These are phyloP conservation scores for Ceriagrion tenellum DNA, from an alignment of 2,888 invertebrate genomes.

Conservation along the genomic window DNA sequence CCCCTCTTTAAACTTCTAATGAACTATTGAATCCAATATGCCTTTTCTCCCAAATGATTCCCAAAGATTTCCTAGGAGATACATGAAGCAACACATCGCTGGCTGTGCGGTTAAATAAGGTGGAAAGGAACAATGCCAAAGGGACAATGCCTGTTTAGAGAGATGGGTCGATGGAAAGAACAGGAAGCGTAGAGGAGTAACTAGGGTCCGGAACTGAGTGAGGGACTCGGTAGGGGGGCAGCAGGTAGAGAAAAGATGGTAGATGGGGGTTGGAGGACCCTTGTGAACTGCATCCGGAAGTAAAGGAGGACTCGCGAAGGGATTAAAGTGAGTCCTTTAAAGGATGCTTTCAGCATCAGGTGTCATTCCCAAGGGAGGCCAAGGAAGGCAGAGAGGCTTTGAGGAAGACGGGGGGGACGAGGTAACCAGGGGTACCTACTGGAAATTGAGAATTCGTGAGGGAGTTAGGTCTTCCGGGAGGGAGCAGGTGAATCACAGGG, in stretches of 20 bases:
- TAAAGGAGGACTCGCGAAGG: constrained; percentile 25
- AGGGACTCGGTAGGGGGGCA: background rate
- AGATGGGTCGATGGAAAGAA: background rate
- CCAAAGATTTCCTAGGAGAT: no score
- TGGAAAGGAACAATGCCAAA: no score
- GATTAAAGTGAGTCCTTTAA: constrained; percentile 57
- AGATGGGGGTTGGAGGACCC: background rate
- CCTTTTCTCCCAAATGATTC: no score
- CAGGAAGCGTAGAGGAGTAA: background rate
- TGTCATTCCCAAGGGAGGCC: constrained; percentile 50
- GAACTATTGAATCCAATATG: no score
- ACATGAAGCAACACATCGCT: no score
- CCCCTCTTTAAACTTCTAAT: no score
- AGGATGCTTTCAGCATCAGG: constrained; percentile 59
- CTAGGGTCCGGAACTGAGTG: no score
- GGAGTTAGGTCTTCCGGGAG: background rate
- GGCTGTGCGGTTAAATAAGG: no score
- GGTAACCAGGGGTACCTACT: background rate
- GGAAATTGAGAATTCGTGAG: background rate
- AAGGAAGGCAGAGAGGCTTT: background rate
- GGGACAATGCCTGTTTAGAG: no score
- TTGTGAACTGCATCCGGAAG: constrained; percentile 65
- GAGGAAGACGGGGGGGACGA: background rate
- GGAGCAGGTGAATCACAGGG: background rate
- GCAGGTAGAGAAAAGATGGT: background rate